Percentiles rank a stretch among this genome's conserved stretches.
Evolutionary conservation across 2,888 invertebrate species (phyloP).

Genomic region (Mimumesa dahlbomi): DNA sequence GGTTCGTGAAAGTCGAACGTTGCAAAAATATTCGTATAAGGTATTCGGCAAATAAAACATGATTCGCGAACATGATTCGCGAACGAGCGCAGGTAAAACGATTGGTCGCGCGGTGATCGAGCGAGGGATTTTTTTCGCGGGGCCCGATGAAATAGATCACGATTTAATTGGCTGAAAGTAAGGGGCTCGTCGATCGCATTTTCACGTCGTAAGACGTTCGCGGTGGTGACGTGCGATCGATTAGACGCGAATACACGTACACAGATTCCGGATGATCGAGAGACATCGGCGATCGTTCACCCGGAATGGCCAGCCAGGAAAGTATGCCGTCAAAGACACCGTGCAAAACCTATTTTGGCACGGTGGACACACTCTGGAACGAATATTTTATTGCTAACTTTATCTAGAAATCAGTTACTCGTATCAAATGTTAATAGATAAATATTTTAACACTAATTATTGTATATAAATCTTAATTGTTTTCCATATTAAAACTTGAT

Average conservation of each 20-base stretch:
- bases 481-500: too few species aligned
- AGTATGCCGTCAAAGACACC: neutral
- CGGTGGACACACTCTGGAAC: too few species aligned
- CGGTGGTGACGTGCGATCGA: slow-evolving; percentile 43
- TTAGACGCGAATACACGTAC: slow-evolving; percentile 19
- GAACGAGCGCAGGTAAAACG: slow-evolving; percentile 15
- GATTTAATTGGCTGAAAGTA: slow-evolving; percentile 53
- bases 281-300: slow-evolving; percentile 8
- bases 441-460: too few species aligned
- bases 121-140: slow-evolving; percentile 40
- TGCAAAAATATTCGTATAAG: slow-evolving; percentile 14
- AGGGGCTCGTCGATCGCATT: slow-evolving; percentile 34
- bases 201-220: slow-evolving; percentile 42
- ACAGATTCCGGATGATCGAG: slow-evolving; percentile 42
- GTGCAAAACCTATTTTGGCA: too few species aligned
- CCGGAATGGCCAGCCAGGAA: neutral
- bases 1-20: neutral
- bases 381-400: too few species aligned
- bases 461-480: too few species aligned
- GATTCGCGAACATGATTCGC: neutral
- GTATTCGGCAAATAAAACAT: neutral
- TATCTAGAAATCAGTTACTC: too few species aligned
- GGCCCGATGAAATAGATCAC: slow-evolving; percentile 56
- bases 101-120: slow-evolving; percentile 15
- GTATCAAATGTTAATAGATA: too few species aligned